A percentile compares a stretch with the other conserved stretches of the same genome.
Evolutionary conservation across 2,113 vertebrate genomes (phyloP).

Genomic region (Glaucomys volans): DNA sequence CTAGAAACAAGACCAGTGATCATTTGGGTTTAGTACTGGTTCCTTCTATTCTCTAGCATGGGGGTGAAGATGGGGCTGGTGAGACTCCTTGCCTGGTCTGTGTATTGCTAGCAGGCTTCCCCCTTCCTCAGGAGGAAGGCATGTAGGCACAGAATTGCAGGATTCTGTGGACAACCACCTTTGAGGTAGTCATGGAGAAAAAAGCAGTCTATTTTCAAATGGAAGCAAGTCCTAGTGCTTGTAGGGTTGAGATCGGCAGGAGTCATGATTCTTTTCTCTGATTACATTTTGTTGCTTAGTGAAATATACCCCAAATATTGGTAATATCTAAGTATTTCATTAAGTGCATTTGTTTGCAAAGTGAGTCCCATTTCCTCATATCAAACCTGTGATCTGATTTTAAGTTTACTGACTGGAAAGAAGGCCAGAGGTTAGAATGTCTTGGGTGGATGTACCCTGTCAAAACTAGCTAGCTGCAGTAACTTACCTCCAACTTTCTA

Average conservation of each 20-base stretch:
- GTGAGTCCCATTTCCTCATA: background rate
- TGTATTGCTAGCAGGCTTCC: too few relatives aligned
- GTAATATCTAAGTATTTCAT: background rate
- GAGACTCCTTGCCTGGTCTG: background rate
- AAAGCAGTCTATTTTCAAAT: background rate
- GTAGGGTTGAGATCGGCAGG: background rate
- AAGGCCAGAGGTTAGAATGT: background rate
- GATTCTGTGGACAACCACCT: background rate
- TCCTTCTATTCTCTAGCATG: fast-evolving
- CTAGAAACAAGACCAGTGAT: too few relatives aligned
- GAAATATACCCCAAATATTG: background rate
- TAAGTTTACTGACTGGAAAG: background rate
- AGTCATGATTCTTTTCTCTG: background rate
- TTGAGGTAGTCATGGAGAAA: background rate
- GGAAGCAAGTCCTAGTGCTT: background rate
- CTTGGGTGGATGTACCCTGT: background rate
- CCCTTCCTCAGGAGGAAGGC: background rate
- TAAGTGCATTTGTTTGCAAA: background rate
- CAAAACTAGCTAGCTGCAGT: background rate
- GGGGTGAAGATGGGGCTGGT: background rate
- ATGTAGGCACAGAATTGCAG: fast-evolving
- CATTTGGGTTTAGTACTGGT: background rate
- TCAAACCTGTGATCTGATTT: background rate
- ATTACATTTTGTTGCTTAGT: background rate
- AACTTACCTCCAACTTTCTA: background rate